Base-by-base conservation (phyloP, 2,113 vertebrate species). In the Perognathus longimembris region DNA sequence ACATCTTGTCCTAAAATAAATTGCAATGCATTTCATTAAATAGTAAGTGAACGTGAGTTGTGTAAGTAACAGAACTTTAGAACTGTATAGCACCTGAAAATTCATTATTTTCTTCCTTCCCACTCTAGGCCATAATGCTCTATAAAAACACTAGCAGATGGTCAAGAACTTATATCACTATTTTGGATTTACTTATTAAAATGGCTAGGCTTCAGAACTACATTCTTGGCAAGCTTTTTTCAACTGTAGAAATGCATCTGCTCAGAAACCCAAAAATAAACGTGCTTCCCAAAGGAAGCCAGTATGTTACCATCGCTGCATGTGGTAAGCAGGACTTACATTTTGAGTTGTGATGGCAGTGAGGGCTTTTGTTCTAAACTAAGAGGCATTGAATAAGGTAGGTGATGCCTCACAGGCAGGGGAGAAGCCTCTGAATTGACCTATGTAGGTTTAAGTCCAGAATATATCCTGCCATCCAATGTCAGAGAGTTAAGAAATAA, bases 191-290 rank as follows among this genome's bases (percentile, higher is more conserved):
- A 57, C 70, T 79, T 83, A 88, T 91, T 96, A 91, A 94, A 91
- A 91, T 45, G 88, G 79, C 71, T 89, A 85, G 21, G 76, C 94
- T 96, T 96, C 80, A 94, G 76, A 92, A 93, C 67, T 79, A 92
- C 82, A 36, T 93, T 95, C 63, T 94, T 96, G 93, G 94, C 94
- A 95, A 92, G 73, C 45, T 87, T n/a, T 96, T 90, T 89, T 92
- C 64, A 95, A 92, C 59, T 85, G 64, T 42, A 96, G 86, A 96
- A 94, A 93, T 66, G 69, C 83, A 93, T 93, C 86, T 92, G 86
- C 67, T 94, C 74, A 85, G 85, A 95, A 96, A 85, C 24, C 38
- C 89, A 30, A 85, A 97, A 96, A 95, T 95, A 96, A 93, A 92
- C 86, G 89, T 38, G n/a, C 50, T 94, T 91, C 77, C 77, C 74